Conservation (phyloP, 2,113 vertebrate genomes). For the Serinus canaria region DNA sequence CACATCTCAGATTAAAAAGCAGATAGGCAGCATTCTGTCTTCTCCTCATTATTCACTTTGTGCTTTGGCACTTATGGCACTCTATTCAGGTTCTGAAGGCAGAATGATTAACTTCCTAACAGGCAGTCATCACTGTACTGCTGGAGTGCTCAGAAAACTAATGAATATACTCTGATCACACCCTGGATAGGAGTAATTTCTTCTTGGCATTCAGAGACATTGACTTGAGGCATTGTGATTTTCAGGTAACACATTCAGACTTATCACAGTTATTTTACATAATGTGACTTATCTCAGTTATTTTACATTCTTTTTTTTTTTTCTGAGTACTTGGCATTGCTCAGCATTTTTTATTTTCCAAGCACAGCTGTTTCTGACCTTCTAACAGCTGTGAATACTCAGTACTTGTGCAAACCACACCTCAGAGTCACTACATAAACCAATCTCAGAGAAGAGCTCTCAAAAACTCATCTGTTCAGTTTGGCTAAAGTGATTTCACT, state of each 20-base stretch:
- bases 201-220: not conserved
- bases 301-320: not conserved
- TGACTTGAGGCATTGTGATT: not conserved
- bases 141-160: constrained; percentile 5
- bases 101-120: constrained; percentile 39
- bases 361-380: not conserved
- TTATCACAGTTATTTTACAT: not conserved
- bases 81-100: constrained; percentile 5
- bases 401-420: not conserved
- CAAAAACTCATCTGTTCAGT: not conserved
- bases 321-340: not conserved
- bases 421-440: not conserved
- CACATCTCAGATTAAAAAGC: not conserved
- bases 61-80: not conserved
- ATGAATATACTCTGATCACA: not conserved
- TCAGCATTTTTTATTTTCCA: not conserved
- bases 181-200: not conserved
- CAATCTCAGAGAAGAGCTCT: not conserved
- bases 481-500: not conserved
- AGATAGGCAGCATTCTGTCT: not conserved
- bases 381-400: not conserved
- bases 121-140: not conserved
- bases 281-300: not conserved
- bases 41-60: not conserved
- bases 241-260: not conserved